These are phyloP conservation scores for Augochlorella aurata DNA, from an alignment of 2,888 invertebrate genomes.

Conservation along the genomic window DNA sequence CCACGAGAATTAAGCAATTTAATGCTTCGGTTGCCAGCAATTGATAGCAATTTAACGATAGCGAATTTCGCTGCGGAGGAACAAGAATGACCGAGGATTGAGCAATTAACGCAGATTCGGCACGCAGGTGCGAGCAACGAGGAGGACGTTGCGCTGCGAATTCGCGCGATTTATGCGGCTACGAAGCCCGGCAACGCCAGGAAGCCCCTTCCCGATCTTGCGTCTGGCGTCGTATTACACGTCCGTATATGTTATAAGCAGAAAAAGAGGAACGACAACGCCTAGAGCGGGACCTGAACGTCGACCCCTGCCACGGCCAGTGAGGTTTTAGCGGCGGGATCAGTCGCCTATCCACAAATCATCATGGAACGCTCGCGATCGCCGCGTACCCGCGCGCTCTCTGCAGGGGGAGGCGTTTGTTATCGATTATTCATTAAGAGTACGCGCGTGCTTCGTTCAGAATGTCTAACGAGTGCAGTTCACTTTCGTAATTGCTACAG, in stretches of 20 bases:
- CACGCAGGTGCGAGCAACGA: neutral
- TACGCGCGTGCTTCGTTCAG: neutral
- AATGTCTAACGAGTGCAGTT: constrained; percentile 14
- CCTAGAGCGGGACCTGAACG: constrained; percentile 13
- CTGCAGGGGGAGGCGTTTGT: neutral
- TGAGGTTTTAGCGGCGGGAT: constrained; percentile 24
- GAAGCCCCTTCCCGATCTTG: constrained; percentile 61
- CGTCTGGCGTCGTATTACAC: constrained; percentile 60
- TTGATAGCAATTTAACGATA: too few relatives aligned
- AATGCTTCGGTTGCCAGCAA: too few relatives aligned
- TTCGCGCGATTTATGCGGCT: constrained; percentile 39
- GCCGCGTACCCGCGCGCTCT: neutral
- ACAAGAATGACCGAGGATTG: neutral
- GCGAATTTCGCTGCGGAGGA: neutral
- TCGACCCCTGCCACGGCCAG: constrained; percentile 40
- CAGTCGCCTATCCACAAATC: neutral
- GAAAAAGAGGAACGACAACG: constrained; percentile 6
- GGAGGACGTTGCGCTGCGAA: neutral
- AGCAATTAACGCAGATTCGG: neutral
- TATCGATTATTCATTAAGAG: constrained; percentile 10
- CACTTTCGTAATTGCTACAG: constrained; percentile 22
- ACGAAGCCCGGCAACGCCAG: constrained; percentile 56
- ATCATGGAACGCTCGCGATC: neutral
- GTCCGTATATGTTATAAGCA: constrained; percentile 26
- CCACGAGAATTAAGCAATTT: too few relatives aligned